A percentile compares a stretch with the other conserved stretches of the same genome.
These are phyloP conservation scores for Trinorchestia longiramus DNA, from an alignment of 1,140 invertebrate genomes.

Conservation along the genomic window DNA sequence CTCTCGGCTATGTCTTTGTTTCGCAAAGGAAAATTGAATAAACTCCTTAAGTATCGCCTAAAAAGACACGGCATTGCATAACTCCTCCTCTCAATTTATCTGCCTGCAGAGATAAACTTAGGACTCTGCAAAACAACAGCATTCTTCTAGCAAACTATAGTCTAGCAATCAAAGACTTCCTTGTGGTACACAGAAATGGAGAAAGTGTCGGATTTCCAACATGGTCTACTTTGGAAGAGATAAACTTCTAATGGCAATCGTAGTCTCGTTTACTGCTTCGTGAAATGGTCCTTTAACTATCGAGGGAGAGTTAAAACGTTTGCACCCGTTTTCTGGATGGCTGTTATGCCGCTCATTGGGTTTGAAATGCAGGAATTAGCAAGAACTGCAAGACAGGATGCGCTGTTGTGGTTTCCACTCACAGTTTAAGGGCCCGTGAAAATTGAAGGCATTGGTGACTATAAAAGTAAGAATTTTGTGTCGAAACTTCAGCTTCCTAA, in stretches of 20 bases:
- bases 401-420: neutral
- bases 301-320: slow-evolving; percentile 6
- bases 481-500: neutral
- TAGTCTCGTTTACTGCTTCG: neutral
- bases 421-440: neutral
- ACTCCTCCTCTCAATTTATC: neutral
- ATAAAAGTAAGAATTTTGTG: neutral
- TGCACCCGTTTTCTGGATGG: neutral
- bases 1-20: neutral
- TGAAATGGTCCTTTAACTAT: slow-evolving; percentile 1
- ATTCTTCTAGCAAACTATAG: neutral
- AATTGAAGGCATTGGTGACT: neutral
- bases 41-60: neutral
- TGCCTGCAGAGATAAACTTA: neutral
- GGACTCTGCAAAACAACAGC: neutral
- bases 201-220: neutral
- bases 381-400: neutral
- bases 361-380: neutral
- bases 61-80: neutral
- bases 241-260: slow-evolving; percentile 8
- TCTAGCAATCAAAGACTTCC: neutral
- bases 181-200: neutral
- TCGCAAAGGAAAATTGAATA: neutral
- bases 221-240: slow-evolving; percentile 7
- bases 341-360: neutral